Evolutionary conservation across 2,888 invertebrate genomes (phyloP).

Genomic region (Salticus scenicus): DNA sequence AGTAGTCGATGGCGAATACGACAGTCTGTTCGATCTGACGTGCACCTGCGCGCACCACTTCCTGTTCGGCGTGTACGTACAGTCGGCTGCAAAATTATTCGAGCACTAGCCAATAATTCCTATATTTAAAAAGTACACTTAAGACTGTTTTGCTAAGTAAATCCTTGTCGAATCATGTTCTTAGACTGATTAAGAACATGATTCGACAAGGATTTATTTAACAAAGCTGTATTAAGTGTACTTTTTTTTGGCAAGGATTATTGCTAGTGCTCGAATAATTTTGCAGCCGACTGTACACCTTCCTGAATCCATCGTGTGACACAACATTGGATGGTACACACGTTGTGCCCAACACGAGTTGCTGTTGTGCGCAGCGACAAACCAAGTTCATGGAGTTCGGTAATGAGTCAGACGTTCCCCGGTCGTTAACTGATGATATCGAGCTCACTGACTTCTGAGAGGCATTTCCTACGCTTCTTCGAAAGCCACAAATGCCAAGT

Average conservation of each 20-base stretch:
- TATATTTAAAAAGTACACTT: too few relatives aligned
- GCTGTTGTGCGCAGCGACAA: constrained; percentile 1
- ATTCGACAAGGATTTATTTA: too few relatives aligned
- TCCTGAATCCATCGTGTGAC: not conserved
- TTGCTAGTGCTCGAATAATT: too few relatives aligned
- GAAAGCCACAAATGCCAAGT: not conserved
- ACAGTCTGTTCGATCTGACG: not conserved
- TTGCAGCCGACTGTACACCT: too few relatives aligned
- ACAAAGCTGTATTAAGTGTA: too few relatives aligned
- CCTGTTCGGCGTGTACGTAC: not conserved
- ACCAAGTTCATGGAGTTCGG: not conserved
- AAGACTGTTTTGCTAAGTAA: too few relatives aligned
- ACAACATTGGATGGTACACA: not conserved
- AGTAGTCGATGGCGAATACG: constrained; percentile 13
- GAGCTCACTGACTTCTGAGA: not conserved
- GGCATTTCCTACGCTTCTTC: constrained; percentile 23
- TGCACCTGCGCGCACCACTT: not conserved
- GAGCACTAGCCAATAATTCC: too few relatives aligned
- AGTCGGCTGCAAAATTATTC: too few relatives aligned
- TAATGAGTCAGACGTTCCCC: not conserved
- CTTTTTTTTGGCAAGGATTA: too few relatives aligned
- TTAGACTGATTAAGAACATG: too few relatives aligned
- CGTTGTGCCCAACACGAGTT: constrained; percentile 3
- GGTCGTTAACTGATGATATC: constrained; percentile 16
- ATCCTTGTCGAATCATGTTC: too few relatives aligned